phyloP scores from a whole-genome alignment of 2,888 invertebrate species.

The Cephus pygmeus region DNA sequence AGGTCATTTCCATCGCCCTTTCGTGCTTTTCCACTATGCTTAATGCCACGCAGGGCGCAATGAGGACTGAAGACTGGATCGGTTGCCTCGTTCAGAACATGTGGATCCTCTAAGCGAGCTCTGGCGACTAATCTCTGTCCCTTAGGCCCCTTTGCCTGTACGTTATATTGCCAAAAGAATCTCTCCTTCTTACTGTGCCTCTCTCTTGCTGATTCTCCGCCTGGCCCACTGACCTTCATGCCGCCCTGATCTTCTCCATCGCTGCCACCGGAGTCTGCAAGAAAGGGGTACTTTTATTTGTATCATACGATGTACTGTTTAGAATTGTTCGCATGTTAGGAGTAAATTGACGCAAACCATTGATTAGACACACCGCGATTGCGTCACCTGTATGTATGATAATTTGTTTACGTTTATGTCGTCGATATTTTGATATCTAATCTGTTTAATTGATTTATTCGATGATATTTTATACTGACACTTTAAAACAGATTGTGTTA shows the following conservation, averaged over 20 bases:
- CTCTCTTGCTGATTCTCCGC: conserved; percentile 43
- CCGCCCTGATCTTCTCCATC: conserved; percentile 68
- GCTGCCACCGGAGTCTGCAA: conserved; percentile 74
- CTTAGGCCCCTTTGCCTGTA: conserved; percentile 97
- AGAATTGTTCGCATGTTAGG: background rate
- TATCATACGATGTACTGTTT: background rate
- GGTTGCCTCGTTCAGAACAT: conserved; percentile 88
- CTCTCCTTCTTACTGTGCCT: conserved; percentile 78
- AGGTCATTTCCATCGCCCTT: conserved; percentile 98
- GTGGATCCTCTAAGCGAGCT: conserved; percentile 90
- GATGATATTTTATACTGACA: background rate
- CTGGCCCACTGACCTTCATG: conserved; percentile 57
- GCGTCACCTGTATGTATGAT: background rate
- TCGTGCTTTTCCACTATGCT: conserved; percentile 91
- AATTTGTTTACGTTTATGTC: background rate
- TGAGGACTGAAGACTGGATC: conserved; percentile 97
- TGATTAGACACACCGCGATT: background rate
- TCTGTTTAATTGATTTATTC: background rate
- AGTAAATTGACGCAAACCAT: background rate
- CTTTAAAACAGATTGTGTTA: background rate
- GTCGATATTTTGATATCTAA: background rate
- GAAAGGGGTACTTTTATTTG: background rate
- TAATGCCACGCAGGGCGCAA: conserved; percentile 90
- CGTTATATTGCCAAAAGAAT: conserved; percentile 99
- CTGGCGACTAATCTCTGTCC: conserved; percentile 89